Percentiles rank a stretch among this genome's conserved stretches.
phyloP scores from a whole-genome alignment of 2,113 vertebrate species.

The Apaloderma vittatum region DNA sequence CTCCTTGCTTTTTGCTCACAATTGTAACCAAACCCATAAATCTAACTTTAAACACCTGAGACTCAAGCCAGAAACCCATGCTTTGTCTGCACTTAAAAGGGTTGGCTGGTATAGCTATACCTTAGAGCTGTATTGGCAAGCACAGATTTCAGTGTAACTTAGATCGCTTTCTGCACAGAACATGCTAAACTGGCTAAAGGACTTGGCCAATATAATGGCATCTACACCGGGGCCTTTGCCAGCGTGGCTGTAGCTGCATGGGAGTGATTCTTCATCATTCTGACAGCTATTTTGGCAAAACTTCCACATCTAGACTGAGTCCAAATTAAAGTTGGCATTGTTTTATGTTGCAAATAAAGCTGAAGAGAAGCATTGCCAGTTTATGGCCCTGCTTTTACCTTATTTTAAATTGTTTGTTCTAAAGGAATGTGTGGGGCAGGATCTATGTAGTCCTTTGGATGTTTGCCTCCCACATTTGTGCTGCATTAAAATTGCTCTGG shows the following conservation, averaged over 20 bases:
- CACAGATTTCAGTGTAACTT: conserved; percentile 4
- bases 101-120: conserved; percentile 50
- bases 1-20: conserved; percentile 11
- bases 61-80: conserved; percentile 24
- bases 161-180: background rate
- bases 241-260: background rate
- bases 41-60: conserved; percentile 41
- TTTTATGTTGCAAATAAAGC: conserved; percentile 15
- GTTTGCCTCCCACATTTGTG: conserved; percentile 40
- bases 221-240: background rate
- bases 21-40: conserved; percentile 54
- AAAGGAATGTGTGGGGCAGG: conserved; percentile 48
- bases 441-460: conserved; percentile 53
- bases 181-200: background rate
- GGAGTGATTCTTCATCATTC: conserved; percentile 41
- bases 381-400: conserved; percentile 47
- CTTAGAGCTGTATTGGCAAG: conserved; percentile 64
- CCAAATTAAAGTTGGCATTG: conserved; percentile 56
- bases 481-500: conserved; percentile 14
- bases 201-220: background rate
- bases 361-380: conserved; percentile 15
- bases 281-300: conserved; percentile 53
- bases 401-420: conserved; percentile 51
- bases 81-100: conserved; percentile 50
- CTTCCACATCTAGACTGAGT: background rate